Percentiles rank a stretch among this genome's conserved stretches.
Evolutionary conservation across 2,797 vertebrate genomes (phyloP).

Genomic region (Simalia tracyae): DNA sequence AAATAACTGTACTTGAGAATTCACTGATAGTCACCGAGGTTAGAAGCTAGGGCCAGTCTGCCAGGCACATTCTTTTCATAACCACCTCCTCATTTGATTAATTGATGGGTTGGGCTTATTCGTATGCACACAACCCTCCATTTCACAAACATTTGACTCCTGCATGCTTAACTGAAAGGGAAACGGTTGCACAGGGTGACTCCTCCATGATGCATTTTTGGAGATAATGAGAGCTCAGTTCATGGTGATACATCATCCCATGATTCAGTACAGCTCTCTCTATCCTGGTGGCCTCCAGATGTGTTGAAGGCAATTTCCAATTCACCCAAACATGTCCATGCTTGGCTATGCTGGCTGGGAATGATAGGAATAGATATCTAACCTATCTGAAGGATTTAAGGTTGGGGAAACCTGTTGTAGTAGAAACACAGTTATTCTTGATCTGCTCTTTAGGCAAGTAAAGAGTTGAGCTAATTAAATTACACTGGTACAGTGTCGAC

Average conservation of each 20-base stretch:
- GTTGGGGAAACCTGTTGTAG: not conserved
- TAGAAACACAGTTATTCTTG: no score
- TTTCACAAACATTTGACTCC: not conserved
- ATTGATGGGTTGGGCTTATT: not conserved
- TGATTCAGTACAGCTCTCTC: not conserved
- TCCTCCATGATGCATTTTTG: no score
- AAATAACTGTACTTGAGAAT: no score
- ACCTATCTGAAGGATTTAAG: not conserved
- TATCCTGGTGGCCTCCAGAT: not conserved
- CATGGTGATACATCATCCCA: not conserved
- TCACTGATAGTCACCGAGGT: no score
- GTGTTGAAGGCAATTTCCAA: not conserved
- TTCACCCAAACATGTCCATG: no score
- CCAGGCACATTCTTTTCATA: no score
- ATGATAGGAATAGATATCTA: not conserved
- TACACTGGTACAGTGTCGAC: not conserved
- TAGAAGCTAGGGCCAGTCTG: no score
- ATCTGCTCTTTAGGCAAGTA: not conserved
- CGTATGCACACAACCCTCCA: not conserved
- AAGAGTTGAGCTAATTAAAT: not conserved
- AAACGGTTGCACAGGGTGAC: no score
- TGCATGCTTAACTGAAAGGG: not conserved
- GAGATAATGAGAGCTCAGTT: no score
- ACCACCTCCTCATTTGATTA: not conserved
- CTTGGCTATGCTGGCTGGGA: not conserved